Conservation (phyloP, 2,797 vertebrate species). For the Xenops minutus region DNA sequence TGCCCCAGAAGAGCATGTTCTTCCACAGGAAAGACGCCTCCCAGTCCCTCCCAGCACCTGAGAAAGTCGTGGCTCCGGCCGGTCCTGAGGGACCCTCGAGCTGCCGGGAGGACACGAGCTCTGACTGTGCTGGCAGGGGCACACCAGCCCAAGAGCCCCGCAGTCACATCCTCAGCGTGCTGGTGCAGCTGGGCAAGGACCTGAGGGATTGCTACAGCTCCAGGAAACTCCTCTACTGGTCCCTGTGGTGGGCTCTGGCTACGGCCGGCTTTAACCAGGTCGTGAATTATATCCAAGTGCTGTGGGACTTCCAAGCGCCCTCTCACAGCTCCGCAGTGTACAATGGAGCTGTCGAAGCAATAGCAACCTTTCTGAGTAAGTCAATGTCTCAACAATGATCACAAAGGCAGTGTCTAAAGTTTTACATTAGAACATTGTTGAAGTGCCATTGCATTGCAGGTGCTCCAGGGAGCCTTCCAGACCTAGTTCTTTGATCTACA, state of each 20-base stretch:
- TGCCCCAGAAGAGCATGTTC: conserved; percentile 90
- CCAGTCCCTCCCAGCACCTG: background rate
- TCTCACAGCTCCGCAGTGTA: conserved; percentile 37
- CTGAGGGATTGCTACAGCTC: conserved; percentile 78
- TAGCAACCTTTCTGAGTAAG: conserved; percentile 34
- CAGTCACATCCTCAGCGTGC: background rate
- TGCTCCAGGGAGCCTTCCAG: background rate
- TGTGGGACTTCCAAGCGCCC: conserved; percentile 22
- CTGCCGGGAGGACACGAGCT: background rate
- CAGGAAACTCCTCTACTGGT: conserved; percentile 77
- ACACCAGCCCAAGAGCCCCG: background rate
- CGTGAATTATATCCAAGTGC: conserved; percentile 74
- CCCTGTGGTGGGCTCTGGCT: conserved; percentile 82
- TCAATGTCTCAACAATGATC: conserved; percentile 6
- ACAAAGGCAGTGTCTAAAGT: background rate
- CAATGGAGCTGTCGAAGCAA: conserved; percentile 33
- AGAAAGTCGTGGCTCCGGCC: fast-evolving
- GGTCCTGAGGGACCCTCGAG: fast-evolving
- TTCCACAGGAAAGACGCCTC: conserved; percentile 77
- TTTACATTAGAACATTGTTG: background rate
- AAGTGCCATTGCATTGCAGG: background rate
- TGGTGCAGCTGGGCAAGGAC: conserved; percentile 72
- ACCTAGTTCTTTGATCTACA: background rate
- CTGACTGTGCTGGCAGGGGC: fast-evolving
- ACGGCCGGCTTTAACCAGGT: conserved; percentile 83